Conservation (phyloP, 2,797 vertebrate species). For the Danio albolineatus region DNA sequence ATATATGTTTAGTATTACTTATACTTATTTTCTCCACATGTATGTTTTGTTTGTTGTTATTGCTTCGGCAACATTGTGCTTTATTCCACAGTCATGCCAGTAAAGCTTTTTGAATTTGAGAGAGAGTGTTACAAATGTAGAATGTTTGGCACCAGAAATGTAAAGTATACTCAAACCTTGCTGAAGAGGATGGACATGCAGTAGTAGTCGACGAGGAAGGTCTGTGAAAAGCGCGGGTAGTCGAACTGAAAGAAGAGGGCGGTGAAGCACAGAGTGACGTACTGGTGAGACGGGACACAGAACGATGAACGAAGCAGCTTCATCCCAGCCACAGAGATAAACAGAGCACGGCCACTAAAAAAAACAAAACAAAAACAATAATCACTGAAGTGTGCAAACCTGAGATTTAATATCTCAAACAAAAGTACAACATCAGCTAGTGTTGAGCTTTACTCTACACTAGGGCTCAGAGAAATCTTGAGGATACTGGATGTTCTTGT, state of each 20-base stretch:
- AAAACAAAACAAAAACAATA: not conserved
- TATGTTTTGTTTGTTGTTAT: too few relatives aligned
- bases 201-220: slow-evolving; percentile 91
- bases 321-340: slow-evolving; percentile 91
- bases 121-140: slow-evolving; percentile 31
- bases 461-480: not conserved
- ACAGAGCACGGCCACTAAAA: slow-evolving; percentile 85
- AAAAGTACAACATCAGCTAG: not conserved
- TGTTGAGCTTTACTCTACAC: slow-evolving; percentile 3
- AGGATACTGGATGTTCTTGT: slow-evolving; percentile 11
- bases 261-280: slow-evolving; percentile 90
- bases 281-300: slow-evolving; percentile 88
- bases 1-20: too few relatives aligned
- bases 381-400: not conserved
- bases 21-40: too few relatives aligned
- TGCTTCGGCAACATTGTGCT: too few relatives aligned
- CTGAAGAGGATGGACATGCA: slow-evolving; percentile 93
- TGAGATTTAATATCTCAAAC: not conserved
- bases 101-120: too few relatives aligned
- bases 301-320: slow-evolving; percentile 90
- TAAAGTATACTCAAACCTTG: slow-evolving; percentile 78
- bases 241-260: slow-evolving; percentile 92
- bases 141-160: not conserved
- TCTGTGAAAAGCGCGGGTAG: slow-evolving; percentile 89
- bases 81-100: too few relatives aligned